A percentile compares a stretch with the other conserved stretches of the same genome.
These are phyloP conservation scores for Glomeris marginata DNA, from an alignment of 2,888 invertebrate species.

Conservation along the genomic window DNA sequence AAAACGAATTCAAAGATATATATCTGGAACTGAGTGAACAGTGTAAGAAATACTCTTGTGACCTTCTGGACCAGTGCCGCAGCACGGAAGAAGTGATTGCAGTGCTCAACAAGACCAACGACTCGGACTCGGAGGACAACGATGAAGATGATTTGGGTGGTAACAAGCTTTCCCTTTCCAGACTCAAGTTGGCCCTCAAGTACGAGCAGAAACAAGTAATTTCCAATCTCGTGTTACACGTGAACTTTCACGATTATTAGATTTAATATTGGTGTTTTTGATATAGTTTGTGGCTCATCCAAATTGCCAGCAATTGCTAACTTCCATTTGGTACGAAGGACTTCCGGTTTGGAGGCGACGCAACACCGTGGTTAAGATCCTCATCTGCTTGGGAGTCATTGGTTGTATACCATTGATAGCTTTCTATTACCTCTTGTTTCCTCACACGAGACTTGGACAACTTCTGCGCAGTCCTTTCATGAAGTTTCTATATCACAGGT, in stretches of 20 bases:
- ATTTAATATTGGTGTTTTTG: too few species aligned
- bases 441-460: slow-evolving; percentile 34
- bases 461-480: slow-evolving; percentile 39
- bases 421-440: slow-evolving; percentile 35
- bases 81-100: slow-evolving; percentile 38
- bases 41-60: slow-evolving; percentile 39
- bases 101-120: slow-evolving; percentile 32
- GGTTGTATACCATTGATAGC: slow-evolving; percentile 35
- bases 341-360: slow-evolving; percentile 36
- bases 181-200: slow-evolving; percentile 39
- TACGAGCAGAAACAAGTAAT: slow-evolving; percentile 40
- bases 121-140: slow-evolving; percentile 23
- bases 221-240: too few species aligned
- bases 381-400: slow-evolving; percentile 31
- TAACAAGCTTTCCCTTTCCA: slow-evolving; percentile 29
- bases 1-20: slow-evolving; percentile 38
- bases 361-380: slow-evolving; percentile 32
- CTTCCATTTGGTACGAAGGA: slow-evolving; percentile 40
- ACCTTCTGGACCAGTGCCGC: slow-evolving; percentile 38
- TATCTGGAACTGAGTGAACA: slow-evolving; percentile 34
- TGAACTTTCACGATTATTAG: too few species aligned
- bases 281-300: slow-evolving; percentile 40
- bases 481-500: slow-evolving; percentile 40
- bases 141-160: slow-evolving; percentile 25
- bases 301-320: slow-evolving; percentile 39